These are phyloP conservation scores for Pogona vitticeps DNA, from an alignment of 2,113 vertebrate species.

Conservation along the genomic window DNA sequence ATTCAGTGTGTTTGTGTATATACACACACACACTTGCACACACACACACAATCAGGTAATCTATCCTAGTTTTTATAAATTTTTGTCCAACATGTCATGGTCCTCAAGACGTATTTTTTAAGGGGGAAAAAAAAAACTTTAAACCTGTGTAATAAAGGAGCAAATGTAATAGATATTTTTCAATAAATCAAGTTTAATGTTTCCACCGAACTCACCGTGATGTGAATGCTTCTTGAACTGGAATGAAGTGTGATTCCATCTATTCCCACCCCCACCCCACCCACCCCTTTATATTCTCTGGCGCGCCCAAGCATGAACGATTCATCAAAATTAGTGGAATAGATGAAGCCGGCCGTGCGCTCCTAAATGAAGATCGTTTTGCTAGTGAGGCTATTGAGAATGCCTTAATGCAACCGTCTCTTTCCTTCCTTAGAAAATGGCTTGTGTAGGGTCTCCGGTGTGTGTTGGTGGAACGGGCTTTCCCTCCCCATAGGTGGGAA, in stretches of 20 bases:
- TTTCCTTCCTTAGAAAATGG: not conserved
- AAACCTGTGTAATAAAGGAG: conserved; percentile 91
- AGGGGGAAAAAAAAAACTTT: conserved; percentile 71
- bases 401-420: not conserved
- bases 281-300: not conserved
- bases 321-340: not conserved
- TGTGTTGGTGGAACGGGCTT: not conserved
- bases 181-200: conserved; percentile 95
- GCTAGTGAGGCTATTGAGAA: fast-evolving
- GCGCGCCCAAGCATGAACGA: not conserved
- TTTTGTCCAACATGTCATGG: conserved; percentile 56
- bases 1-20: not conserved
- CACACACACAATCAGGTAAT: conserved; percentile 47
- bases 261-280: not conserved
- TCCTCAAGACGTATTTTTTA: conserved; percentile 74
- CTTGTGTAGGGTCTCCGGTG: not conserved
- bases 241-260: conserved; percentile 29
- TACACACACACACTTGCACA: not conserved
- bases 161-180: conserved; percentile 87
- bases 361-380: not conserved
- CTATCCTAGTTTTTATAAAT: conserved; percentile 58
- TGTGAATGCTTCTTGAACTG: conserved; percentile 71
- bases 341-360: fast-evolving
- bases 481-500: not conserved
- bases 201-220: conserved; percentile 73